A percentile compares a stretch with the other conserved stretches of the same genome.
phyloP scores from a whole-genome alignment of 2,113 vertebrate species.

The Laterallus jamaicensis region DNA sequence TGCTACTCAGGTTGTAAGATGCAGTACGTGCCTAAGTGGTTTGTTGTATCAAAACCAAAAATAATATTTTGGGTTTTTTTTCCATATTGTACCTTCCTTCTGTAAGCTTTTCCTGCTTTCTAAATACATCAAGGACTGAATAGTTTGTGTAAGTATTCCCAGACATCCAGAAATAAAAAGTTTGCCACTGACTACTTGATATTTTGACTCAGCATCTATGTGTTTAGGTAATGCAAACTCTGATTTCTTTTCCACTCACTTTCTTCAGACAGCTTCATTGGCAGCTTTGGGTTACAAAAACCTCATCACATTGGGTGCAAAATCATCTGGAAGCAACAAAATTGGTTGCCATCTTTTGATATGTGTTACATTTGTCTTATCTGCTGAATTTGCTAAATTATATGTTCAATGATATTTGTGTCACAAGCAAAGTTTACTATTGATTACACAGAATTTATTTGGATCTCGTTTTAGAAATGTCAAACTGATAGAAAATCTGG shows the following conservation, averaged over 20 bases:
- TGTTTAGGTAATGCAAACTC: neutral
- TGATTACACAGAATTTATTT: neutral
- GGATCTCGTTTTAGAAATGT: neutral
- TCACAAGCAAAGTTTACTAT: neutral
- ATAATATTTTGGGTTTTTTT: neutral
- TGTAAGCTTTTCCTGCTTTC: neutral
- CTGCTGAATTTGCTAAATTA: neutral
- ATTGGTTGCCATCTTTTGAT: neutral
- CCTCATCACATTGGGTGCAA: neutral
- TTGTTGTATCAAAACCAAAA: neutral
- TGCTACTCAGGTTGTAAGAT: neutral
- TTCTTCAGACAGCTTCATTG: neutral
- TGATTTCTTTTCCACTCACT: neutral
- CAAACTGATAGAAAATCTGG: neutral
- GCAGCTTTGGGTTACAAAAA: neutral
- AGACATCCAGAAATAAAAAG: neutral
- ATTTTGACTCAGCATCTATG: neutral
- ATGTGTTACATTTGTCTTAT: neutral
- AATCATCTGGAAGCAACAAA: neutral
- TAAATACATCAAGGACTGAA: neutral
- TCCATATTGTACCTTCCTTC: neutral
- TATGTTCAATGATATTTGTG: slow-evolving; percentile 24
- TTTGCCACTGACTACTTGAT: neutral
- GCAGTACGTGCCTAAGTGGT: neutral
- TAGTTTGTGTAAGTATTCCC: neutral